Conservation (phyloP, 2,797 vertebrate genomes). For the Galagoides demidoff region DNA sequence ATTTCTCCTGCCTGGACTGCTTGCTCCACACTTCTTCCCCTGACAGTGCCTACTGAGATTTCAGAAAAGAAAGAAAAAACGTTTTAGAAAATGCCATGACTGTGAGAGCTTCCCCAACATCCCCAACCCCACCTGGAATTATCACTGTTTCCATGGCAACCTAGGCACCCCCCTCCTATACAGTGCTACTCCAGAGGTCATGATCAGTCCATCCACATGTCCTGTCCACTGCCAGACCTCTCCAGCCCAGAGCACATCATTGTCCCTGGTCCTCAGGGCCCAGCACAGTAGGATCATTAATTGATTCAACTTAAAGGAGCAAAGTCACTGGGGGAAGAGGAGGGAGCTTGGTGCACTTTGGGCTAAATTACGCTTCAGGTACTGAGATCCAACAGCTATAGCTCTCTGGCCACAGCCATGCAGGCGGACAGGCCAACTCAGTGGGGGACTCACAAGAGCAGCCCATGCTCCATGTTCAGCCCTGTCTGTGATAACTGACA, state of each 20-base stretch:
- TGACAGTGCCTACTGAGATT: neutral
- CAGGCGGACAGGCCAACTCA: neutral
- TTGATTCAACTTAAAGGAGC: neutral
- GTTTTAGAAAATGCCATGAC: neutral
- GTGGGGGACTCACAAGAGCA: neutral
- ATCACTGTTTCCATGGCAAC: neutral
- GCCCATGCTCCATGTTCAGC: neutral
- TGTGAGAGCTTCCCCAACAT: neutral
- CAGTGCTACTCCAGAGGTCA: neutral
- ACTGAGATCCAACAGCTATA: neutral
- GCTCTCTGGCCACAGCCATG: neutral
- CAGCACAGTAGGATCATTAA: neutral
- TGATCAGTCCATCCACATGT: neutral
- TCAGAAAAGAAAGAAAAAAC: neutral
- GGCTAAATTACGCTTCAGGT: neutral
- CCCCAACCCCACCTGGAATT: neutral
- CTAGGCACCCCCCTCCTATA: neutral
- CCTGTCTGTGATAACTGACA: neutral
- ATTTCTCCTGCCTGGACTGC: neutral
- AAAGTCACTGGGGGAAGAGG: neutral
- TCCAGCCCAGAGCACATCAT: neutral
- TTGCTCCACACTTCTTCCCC: neutral
- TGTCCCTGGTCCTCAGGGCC: neutral
- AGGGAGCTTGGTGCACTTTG: neutral
- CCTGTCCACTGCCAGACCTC: neutral